Base-by-base conservation (phyloP, 2,888 invertebrate genomes). In the Cotesia congregata region DNA sequence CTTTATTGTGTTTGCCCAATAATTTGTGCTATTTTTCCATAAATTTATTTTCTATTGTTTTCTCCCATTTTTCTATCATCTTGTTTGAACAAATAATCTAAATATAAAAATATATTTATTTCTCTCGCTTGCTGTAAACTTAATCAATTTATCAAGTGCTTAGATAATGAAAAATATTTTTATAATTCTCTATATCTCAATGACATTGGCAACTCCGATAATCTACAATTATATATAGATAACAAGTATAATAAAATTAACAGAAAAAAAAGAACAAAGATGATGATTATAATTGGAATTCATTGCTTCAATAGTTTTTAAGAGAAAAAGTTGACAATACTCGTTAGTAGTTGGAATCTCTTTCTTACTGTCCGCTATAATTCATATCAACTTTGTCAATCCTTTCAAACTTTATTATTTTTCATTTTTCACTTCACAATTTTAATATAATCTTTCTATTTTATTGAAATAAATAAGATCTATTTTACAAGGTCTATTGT, bases 111-210 rank as follows among this genome's bases (percentile, higher is more conserved):
- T 50, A 1, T 50, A 1, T 50, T 50, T 50, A 50, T 50, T 50
- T 50, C 12, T 50, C 4, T 50, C 7, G 3, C 1, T 3, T 50
- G 12, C 50, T 12, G 12, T 12, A 5, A 59, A 12, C 6, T 30
- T 30, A 17, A 59, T 59, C 20, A 71, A 71, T 62, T n/a, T 62
- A 62, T 62, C 17, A 62, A 62, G 62, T 62, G 20, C 50, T 62
- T 6, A 15, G 62, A 62, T 17, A 62, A 62, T 62, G 20, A 62
- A 15, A 17, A 62, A 62, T 50, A 50, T 50, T 9, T 50, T 9
- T 50, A 50, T 9, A 50, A 9, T 9, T 50, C 7, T 50, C 7
- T 12, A 70, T 70, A 70, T 30, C 41, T 61, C 40, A 39, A 72
- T 38, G 62, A 72, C 39, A 62, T 41, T 39, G 62, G 5, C 7